Evolutionary conservation across 2,888 invertebrate species (phyloP).

Genomic region (Hymenopus coronatus): DNA sequence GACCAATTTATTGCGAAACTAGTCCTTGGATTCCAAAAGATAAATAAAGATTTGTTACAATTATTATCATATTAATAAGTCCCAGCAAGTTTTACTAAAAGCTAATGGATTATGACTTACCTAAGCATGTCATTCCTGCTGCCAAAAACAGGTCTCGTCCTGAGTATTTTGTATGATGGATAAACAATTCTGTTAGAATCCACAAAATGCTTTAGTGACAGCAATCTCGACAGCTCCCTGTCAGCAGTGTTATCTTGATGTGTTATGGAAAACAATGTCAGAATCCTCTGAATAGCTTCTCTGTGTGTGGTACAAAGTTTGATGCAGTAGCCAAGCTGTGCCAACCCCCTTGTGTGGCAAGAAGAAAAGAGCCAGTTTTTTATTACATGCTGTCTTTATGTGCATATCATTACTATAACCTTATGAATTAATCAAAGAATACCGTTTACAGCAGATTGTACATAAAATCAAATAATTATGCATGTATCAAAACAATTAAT

Average conservation of each 20-base stretch:
- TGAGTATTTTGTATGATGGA: constrained; percentile 9
- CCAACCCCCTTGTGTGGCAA: background rate
- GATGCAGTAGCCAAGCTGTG: background rate
- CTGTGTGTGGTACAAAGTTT: background rate
- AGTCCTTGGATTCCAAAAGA: too few relatives aligned
- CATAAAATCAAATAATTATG: too few relatives aligned
- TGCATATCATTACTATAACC: background rate
- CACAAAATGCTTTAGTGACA: constrained; percentile 14
- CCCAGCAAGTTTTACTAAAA: too few relatives aligned
- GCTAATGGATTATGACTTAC: background rate
- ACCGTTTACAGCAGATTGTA: too few relatives aligned
- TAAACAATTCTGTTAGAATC: constrained; percentile 14
- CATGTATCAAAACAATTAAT: too few relatives aligned
- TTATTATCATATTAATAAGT: too few relatives aligned
- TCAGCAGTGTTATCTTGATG: constrained; percentile 5
- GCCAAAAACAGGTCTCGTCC: constrained; percentile 1
- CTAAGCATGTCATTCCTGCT: background rate
- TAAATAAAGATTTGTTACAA: too few relatives aligned
- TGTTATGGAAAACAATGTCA: constrained; percentile 20
- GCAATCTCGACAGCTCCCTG: constrained; percentile 7
- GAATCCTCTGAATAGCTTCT: background rate
- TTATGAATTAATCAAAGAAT: too few relatives aligned
- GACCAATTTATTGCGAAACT: too few relatives aligned
- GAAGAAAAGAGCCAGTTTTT: background rate
- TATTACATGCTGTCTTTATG: background rate